Evolutionary conservation across 92 coral and sea anemone genomes (phyloP), one percentile per base, ranked within the genome.

Genomic region (Isaurus tuberculatus): DNA sequence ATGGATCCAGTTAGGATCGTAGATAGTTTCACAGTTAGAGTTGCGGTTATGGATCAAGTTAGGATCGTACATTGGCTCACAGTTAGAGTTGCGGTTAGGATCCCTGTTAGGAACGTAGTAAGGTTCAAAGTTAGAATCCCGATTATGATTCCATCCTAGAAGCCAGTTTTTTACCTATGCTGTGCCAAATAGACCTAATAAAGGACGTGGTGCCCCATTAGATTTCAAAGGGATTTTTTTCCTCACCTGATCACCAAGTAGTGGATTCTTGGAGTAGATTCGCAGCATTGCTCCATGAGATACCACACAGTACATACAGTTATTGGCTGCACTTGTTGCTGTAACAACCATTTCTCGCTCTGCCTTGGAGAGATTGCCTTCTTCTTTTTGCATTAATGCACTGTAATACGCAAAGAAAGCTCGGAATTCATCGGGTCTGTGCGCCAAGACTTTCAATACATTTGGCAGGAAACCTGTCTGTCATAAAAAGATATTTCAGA

Each of bases 381-480:
- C 82, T n/a, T 94, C 94, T 75, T 84, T 94, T 31, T 87, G 61
- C 98, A 97, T 97, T 82, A 97, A 51, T 19, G 94, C 94, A 30
- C 86, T 94, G 65, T 97, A 94, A 86, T 92, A 97, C 44, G 80
- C 80, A 49, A 97, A 88, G 72, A 97, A 97, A 4, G 98, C 97
- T 33, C 97, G 94, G n/a, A 97, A 90, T 65, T 97, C 99, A 3
- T 90, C 99, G 31, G 99, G 99, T 22, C 99, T 92, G 84, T 94
- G 98, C 8, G 97, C 97, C 87, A 97, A 61, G 5, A 89, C 92
- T 79, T 88, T 89, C 86, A 94, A 84, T 36, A 97, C 99, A 81
- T 97, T 97, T 8, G 98, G 98, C 43, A 94, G 70, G 70, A 97
- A 97, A 37, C 94, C 94, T 48, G 91, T 83, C 99, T 97, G 75